Evolutionary conservation across 2,113 vertebrate genomes (phyloP), one percentile per base, ranked within the genome.

Genomic region (Thamnophis sirtalis): DNA sequence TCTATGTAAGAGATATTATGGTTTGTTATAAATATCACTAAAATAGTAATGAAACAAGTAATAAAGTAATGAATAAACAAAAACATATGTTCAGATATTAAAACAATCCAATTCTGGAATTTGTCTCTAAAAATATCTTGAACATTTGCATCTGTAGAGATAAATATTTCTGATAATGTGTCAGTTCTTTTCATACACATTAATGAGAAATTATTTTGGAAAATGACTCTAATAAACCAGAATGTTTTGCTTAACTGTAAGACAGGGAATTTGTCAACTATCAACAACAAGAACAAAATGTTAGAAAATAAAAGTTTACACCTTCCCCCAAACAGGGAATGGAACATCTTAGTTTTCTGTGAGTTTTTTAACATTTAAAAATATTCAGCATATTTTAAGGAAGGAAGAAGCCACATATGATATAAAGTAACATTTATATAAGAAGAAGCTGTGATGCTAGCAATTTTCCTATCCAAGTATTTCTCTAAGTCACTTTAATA

Each of bases 251-350:
- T 54, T 53, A n/a, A 53, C 17, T n/a, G 3, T 55, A 17, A 15
- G 1, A 54, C 9, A 33, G 49, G 86, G 4, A 56, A 54, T 8
- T 0, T 0, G 0, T 89, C 0, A 56, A 10, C 2, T 58, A 26
- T 53, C 60, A 86, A 0, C 84, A 22, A 21, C 5, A 53, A 43
- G 56, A 54, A 92, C 9, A 68, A 15, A 87, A 11, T 43, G 13
- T 73, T 51, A 22, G 56, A 91, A 91, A 86, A 87, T 24, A 3
- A 53, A 50, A 4, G 19, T 11, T 22, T 5, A 38, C 0, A 88
- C 38, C 73, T 43, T 90, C 4, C 0, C 48, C 38, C 87, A 80
- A 88, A 88, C 21, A 13, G 15, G 33, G 21, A 91, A 26, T 58
- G 55, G n/a, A 58, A 86, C 2, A 50, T 91, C 15, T 58, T 0